A percentile compares a stretch with the other conserved stretches of the same genome.
phyloP scores from a whole-genome alignment of 2,888 invertebrate species.

The Cosmorhoe ocellata region DNA sequence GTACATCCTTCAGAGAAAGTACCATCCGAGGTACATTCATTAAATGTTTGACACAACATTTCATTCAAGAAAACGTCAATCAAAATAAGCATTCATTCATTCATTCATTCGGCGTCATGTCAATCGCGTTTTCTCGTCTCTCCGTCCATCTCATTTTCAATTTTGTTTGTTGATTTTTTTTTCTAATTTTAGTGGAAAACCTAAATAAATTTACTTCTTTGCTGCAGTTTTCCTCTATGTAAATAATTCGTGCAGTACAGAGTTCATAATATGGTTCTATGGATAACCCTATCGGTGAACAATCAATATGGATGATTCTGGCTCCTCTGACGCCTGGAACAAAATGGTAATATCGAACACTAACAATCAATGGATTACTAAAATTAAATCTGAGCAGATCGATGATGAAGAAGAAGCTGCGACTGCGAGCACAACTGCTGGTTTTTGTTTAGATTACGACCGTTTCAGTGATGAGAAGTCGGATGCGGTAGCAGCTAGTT shows the following conservation, averaged over 20 bases:
- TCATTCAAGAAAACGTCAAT: no score
- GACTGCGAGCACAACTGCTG: constrained; percentile 40
- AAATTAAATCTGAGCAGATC: constrained; percentile 50
- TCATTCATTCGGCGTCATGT: no score
- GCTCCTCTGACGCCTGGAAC: constrained; percentile 68
- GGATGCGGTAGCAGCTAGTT: constrained; percentile 34
- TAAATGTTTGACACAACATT: no score
- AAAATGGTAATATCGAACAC: constrained; percentile 72
- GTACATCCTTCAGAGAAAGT: no score
- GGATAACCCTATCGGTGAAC: constrained; percentile 72
- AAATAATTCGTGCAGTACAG: constrained; percentile 3
- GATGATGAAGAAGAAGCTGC: constrained; percentile 40
- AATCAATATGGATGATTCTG: constrained; percentile 78
- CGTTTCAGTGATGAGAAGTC: constrained; percentile 45
- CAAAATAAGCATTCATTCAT: no score
- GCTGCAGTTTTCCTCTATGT: constrained; percentile 3
- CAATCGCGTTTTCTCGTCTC: no score
- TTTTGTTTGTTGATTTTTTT: constrained; percentile 10
- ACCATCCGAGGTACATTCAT: no score
- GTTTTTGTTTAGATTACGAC: constrained; percentile 46
- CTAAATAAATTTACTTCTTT: background rate
- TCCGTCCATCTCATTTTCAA: no score
- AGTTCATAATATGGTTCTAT: constrained; percentile 68
- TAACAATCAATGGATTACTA: constrained; percentile 68
- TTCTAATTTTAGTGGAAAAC: background rate